phyloP scores from a whole-genome alignment of 2,888 invertebrate species.

The Pinctada fucata region DNA sequence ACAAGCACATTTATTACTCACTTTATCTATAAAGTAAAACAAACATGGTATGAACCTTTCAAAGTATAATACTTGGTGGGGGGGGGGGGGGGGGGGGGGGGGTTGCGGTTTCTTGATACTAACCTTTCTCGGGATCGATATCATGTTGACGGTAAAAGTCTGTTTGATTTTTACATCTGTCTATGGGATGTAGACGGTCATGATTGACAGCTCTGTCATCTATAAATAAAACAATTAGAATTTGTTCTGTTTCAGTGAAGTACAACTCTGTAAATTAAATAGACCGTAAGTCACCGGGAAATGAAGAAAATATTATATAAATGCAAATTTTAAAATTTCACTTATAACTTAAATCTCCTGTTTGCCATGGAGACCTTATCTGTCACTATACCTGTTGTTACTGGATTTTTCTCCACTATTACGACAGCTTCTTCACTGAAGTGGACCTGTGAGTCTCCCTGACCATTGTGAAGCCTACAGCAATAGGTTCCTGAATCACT shows the following conservation, averaged over 20 bases:
- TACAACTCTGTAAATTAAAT: too few species aligned
- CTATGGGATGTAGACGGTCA: not conserved
- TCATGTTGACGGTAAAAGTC: slow-evolving; percentile 22
- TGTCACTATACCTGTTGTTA: not conserved
- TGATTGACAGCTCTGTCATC: not conserved
- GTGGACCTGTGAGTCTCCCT: slow-evolving; percentile 34
- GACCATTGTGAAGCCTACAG: slow-evolving; percentile 62
- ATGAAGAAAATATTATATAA: too few species aligned
- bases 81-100: too few species aligned
- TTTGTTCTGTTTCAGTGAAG: too few species aligned
- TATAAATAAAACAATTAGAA: not conserved
- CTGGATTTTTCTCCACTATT: slow-evolving; percentile 5
- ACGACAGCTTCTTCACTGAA: slow-evolving; percentile 26
- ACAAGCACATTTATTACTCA: too few species aligned
- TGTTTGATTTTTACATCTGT: not conserved
- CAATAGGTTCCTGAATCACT: slow-evolving; percentile 58
- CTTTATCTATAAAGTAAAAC: too few species aligned
- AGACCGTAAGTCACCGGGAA: too few species aligned
- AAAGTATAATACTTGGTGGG: too few species aligned
- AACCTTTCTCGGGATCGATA: slow-evolving; percentile 25
- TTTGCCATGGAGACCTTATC: not conserved
- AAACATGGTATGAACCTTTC: too few species aligned
- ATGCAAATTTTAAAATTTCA: not conserved
- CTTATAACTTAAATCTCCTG: not conserved
- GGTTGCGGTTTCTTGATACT: too few species aligned